These are phyloP conservation scores for Atethmia centrago DNA, from an alignment of 2,888 invertebrate species.

Conservation along the genomic window DNA sequence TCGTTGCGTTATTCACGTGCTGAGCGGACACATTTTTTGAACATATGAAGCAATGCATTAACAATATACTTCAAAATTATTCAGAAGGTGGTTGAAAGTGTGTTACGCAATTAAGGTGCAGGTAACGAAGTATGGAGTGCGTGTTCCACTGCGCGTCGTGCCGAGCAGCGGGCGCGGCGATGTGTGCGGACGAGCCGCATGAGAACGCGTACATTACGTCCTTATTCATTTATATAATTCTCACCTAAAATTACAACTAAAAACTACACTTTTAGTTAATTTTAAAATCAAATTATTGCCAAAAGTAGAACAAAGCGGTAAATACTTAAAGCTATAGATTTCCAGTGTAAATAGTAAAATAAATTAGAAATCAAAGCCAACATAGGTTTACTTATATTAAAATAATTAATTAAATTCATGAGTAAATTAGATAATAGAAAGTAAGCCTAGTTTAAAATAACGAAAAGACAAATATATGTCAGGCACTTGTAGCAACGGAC, in stretches of 20 bases:
- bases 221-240: constrained; percentile 10
- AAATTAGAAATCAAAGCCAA: constrained; percentile 36
- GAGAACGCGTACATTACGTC: not conserved
- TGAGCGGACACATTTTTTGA: too few relatives aligned
- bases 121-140: constrained; percentile 35
- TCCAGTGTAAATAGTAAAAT: constrained; percentile 47
- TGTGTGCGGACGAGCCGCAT: constrained; percentile 1
- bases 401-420: constrained; percentile 34
- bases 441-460: constrained; percentile 27
- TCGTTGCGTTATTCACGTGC: too few relatives aligned
- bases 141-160: too few relatives aligned
- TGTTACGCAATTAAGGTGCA: not conserved
- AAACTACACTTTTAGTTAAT: constrained; percentile 29
- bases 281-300: constrained; percentile 53
- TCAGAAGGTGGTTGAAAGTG: too few relatives aligned
- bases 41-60: too few relatives aligned
- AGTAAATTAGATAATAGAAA: constrained; percentile 33
- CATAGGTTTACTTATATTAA: constrained; percentile 9
- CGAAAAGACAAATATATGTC: constrained; percentile 19
- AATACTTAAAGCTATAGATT: constrained; percentile 36
- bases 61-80: too few relatives aligned
- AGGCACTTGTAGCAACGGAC: constrained; percentile 43
- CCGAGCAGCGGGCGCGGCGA: too few relatives aligned
- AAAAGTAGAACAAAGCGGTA: constrained; percentile 32
- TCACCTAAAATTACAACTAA: constrained; percentile 42